These are phyloP conservation scores for Synaphobranchus kaupii DNA, from an alignment of 2,797 vertebrate genomes.

Conservation along the genomic window DNA sequence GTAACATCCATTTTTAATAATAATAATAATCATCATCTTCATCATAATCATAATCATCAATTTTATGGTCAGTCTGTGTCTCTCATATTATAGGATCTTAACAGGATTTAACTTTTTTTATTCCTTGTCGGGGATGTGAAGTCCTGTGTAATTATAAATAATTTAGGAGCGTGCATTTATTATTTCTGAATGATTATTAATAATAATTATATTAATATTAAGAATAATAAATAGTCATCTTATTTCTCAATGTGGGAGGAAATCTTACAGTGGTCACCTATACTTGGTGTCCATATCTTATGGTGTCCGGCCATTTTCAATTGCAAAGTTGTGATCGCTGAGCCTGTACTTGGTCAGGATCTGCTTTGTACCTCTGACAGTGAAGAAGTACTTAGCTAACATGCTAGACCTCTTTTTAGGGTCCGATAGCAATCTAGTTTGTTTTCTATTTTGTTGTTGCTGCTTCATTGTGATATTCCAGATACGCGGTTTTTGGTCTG, in stretches of 20 bases:
- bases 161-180: background rate
- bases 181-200: background rate
- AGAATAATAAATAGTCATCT: no score
- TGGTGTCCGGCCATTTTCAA: background rate
- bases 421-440: background rate
- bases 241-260: background rate
- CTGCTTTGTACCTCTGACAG: background rate
- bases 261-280: background rate
- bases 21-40: background rate
- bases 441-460: background rate
- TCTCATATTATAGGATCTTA: no score
- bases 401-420: background rate
- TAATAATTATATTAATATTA: no score
- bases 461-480: background rate
- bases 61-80: background rate
- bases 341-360: background rate
- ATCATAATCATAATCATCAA: background rate
- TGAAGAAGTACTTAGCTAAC: background rate
- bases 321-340: background rate
- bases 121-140: no score
- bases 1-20: background rate
- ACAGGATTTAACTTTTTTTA: no score
- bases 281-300: background rate
- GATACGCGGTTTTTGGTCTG: background rate
- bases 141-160: background rate